These are phyloP conservation scores for Phataginus tricuspis DNA, from an alignment of 2,797 vertebrate genomes.

Conservation along the genomic window DNA sequence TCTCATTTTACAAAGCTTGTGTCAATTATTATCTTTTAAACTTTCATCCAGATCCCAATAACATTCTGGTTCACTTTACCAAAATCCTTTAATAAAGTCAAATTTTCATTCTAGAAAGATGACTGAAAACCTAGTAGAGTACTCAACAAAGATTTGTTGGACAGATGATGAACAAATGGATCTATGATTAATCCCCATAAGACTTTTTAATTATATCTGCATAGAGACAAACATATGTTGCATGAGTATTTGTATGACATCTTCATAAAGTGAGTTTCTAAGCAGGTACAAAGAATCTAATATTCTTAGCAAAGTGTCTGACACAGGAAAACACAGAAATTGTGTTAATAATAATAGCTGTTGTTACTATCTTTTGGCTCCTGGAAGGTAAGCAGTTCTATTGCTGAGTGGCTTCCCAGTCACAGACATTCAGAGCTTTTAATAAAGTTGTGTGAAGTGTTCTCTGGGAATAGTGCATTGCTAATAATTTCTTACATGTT, in stretches of 20 bases:
- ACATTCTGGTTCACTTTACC: conserved; percentile 50
- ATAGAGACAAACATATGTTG: conserved; percentile 69
- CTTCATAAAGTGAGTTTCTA: not conserved
- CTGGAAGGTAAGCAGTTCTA: not conserved
- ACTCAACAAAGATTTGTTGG: not conserved
- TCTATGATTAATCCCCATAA: conserved; percentile 14
- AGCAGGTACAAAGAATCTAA: not conserved
- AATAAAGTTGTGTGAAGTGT: not conserved
- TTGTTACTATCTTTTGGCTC: not conserved
- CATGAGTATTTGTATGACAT: conserved; percentile 64
- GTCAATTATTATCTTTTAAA: conserved; percentile 5
- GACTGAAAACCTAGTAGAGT: not conserved
- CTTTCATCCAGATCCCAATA: not conserved
- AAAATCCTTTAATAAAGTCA: conserved; percentile 10
- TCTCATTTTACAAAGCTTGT: not conserved
- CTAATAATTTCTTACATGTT: not conserved
- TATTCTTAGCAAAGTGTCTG: not conserved
- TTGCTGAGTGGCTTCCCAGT: not conserved
- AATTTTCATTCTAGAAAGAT: conserved; percentile 43
- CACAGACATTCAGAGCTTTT: not conserved
- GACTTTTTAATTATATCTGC: conserved; percentile 42
- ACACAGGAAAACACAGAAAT: not conserved
- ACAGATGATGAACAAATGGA: not conserved
- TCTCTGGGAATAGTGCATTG: not conserved
- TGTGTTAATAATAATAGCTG: not conserved